Evolutionary conservation across 2,888 invertebrate species (phyloP).

Genomic region (Metopia argyrocephala): DNA sequence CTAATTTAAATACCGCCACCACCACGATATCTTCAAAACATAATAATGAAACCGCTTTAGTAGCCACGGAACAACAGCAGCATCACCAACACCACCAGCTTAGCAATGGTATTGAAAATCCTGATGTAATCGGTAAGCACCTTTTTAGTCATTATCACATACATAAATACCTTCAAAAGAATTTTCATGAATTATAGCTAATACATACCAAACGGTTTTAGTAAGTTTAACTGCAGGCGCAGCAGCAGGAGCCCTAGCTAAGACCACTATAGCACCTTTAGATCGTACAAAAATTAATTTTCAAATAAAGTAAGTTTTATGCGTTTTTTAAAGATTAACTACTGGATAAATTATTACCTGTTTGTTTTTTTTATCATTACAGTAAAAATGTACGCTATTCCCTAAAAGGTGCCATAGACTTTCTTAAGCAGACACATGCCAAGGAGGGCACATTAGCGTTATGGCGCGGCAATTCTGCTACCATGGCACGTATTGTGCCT

Average conservation of each 20-base stretch:
- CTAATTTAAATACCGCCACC: slow-evolving; percentile 36
- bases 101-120: slow-evolving; percentile 15
- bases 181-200: slow-evolving; percentile 12
- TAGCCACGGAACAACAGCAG: slow-evolving; percentile 36
- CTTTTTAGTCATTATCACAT: background rate
- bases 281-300: slow-evolving; percentile 99
- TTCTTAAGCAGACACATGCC: slow-evolving; percentile 84
- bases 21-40: slow-evolving; percentile 18
- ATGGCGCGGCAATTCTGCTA: slow-evolving; percentile 99
- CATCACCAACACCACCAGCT: slow-evolving; percentile 3
- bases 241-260: slow-evolving; percentile 95
- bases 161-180: background rate
- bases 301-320: slow-evolving; percentile 85
- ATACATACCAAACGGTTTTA: slow-evolving; percentile 79
- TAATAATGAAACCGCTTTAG: slow-evolving; percentile 27
- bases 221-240: slow-evolving; percentile 95
- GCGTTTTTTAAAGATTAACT: no score
- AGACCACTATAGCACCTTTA: slow-evolving; percentile 97
- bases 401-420: slow-evolving; percentile 84
- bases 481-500: slow-evolving; percentile 97
- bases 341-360: no score
- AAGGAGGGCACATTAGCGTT: slow-evolving; percentile 90
- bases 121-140: slow-evolving; percentile 39
- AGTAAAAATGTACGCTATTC: slow-evolving; percentile 85
- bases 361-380: slow-evolving; percentile 8